Conservation (phyloP, 2,113 vertebrate genomes). For the Trogon surrucura region DNA sequence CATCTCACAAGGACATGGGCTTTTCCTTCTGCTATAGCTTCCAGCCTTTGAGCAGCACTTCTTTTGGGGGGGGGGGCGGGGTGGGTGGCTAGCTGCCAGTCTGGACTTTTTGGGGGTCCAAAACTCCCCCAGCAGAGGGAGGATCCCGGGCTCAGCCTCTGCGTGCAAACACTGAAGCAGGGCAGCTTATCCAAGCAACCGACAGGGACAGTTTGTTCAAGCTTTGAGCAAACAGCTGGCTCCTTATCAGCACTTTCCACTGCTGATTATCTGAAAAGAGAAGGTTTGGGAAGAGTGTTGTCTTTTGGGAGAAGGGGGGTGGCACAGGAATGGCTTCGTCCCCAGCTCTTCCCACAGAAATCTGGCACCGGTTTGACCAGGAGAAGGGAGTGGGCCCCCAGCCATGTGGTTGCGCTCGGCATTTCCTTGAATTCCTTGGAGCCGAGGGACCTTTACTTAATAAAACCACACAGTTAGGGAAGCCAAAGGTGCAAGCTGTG, state of each 20-base stretch:
- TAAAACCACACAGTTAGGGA: conserved; percentile 47
- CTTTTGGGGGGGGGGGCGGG: background rate
- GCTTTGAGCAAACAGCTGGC: conserved; percentile 62
- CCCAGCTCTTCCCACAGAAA: background rate
- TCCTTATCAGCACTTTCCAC: conserved; percentile 64
- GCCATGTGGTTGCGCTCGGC: conserved; percentile 1
- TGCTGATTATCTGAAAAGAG: conserved; percentile 20
- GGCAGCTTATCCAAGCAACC: background rate
- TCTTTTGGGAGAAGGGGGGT: background rate
- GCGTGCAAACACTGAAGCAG: fast-evolving
- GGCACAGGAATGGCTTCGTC: background rate
- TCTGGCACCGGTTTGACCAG: background rate
- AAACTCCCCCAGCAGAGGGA: background rate
- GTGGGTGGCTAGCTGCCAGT: background rate
- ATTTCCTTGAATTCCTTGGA: conserved; percentile 58
- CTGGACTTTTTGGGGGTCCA: background rate
- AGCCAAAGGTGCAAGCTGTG: conserved; percentile 60
- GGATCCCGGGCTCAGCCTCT: background rate
- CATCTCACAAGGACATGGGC: fast-evolving
- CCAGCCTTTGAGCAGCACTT: background rate
- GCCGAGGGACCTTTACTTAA: conserved; percentile 49
- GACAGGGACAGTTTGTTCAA: conserved; percentile 2
- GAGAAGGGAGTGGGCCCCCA: conserved; percentile 2
- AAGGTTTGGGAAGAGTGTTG: conserved; percentile 37
- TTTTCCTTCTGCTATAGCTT: background rate